Percentiles rank a stretch among this genome's conserved stretches.
These are phyloP conservation scores for Connochaetes taurinus DNA, from an alignment of 2,113 vertebrate species.

Conservation along the genomic window DNA sequence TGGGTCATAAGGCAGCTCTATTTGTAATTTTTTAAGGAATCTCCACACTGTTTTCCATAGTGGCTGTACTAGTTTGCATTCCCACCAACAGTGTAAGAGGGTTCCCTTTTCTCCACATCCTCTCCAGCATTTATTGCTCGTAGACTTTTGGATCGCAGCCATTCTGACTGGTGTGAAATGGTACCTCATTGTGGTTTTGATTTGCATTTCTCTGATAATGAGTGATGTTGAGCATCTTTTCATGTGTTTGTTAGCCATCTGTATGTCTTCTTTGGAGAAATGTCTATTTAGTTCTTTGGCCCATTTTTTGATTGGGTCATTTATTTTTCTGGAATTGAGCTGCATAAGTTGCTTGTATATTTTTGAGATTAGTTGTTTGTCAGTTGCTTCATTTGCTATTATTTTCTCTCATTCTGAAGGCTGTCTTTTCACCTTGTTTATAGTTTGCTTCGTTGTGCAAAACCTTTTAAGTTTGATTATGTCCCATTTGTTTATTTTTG, in stretches of 20 bases:
- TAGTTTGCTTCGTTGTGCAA: neutral
- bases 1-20: neutral
- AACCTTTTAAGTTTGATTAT: neutral
- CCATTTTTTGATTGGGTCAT: neutral
- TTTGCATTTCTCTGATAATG: neutral
- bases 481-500: neutral
- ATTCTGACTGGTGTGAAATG: rapidly evolving
- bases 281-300: neutral
- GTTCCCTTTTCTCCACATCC: neutral
- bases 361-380: neutral
- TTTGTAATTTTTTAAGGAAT: neutral
- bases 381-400: neutral
- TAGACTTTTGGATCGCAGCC: neutral
- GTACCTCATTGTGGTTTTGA: neutral
- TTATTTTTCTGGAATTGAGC: neutral
- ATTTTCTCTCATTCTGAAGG: neutral
- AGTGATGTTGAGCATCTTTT: neutral
- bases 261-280: neutral
- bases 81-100: neutral
- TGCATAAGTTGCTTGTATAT: neutral
- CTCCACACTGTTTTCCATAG: neutral
- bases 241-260: neutral
- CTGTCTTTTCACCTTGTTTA: neutral
- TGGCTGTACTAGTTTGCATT: neutral
- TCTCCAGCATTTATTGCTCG: neutral